Conservation (phyloP, 2,888 invertebrate genomes). For the Carcina quercana region DNA sequence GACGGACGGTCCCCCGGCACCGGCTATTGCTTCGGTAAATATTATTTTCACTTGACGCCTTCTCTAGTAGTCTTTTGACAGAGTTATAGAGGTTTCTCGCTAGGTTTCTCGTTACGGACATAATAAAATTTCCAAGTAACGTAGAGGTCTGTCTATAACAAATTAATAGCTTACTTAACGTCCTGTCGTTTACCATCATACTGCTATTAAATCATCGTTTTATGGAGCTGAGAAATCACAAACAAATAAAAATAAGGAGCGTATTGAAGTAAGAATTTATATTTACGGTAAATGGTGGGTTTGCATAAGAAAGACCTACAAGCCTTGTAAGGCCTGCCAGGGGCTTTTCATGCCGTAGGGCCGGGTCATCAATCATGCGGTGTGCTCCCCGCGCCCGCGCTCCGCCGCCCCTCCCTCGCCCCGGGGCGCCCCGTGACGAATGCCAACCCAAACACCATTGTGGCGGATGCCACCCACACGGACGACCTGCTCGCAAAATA, state of each 20-base stretch:
- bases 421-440: slow-evolving; percentile 64
- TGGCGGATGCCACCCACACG: slow-evolving; percentile 58
- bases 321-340: slow-evolving; percentile 5
- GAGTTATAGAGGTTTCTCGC: slow-evolving; percentile 24
- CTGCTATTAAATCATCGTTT: no score
- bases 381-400: slow-evolving; percentile 19
- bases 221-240: no score
- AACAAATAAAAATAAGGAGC: no score
- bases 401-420: slow-evolving; percentile 22
- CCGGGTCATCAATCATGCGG: slow-evolving; percentile 56
- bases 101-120: slow-evolving; percentile 21
- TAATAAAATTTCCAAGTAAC: slow-evolving; percentile 8
- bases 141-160: slow-evolving; percentile 5
- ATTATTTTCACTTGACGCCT: slow-evolving; percentile 40
- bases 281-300: no score
- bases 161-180: slow-evolving; percentile 7
- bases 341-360: slow-evolving; percentile 7
- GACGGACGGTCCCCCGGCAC: slow-evolving; percentile 17
- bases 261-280: background rate
- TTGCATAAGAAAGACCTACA: slow-evolving; percentile 13
- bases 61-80: slow-evolving; percentile 34
- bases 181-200: no score
- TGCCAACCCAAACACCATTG: slow-evolving; percentile 69
- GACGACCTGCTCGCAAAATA: slow-evolving; percentile 26
- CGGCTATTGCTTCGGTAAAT: slow-evolving; percentile 23